Evolutionary conservation across 92 coral and sea anemone genomes (phyloP).

Genomic region (Metridium senile): DNA sequence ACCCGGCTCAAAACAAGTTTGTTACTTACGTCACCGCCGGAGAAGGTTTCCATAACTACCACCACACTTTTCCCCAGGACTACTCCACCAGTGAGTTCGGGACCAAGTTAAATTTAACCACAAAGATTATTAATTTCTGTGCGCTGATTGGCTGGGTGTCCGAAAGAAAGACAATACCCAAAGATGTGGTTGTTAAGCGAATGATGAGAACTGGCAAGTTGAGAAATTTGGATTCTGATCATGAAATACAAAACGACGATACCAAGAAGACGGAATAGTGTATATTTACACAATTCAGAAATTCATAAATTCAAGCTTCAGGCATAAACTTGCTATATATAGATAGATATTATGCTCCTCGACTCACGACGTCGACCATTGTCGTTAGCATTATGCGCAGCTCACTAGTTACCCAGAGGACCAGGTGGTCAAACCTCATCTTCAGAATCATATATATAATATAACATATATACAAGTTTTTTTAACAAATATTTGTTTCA

Average conservation of each 20-base stretch:
- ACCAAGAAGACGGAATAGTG: no score
- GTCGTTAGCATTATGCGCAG: no score
- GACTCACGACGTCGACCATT: no score
- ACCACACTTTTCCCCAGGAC: conserved; percentile 82
- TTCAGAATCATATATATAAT: no score
- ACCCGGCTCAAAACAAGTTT: conserved; percentile 50
- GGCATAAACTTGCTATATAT: no score
- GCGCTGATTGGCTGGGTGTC: conserved; percentile 69
- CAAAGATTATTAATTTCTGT: conserved; percentile 54
- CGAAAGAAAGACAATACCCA: conserved; percentile 54
- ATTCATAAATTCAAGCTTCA: no score
- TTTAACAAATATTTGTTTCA: no score
- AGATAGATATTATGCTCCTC: no score
- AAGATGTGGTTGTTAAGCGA: conserved; percentile 43
- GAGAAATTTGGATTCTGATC: background rate
- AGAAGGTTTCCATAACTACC: conserved; percentile 82
- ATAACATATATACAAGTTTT: no score
- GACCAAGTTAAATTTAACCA: conserved; percentile 45
- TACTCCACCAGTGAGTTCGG: conserved; percentile 82
- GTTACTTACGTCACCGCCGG: conserved; percentile 54
- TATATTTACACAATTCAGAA: no score
- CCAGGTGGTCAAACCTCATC: no score
- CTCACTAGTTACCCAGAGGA: no score
- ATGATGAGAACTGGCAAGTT: conserved; percentile 1
- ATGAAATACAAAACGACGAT: background rate